phyloP scores from a whole-genome alignment of 2,113 vertebrate species.

The Lipophrys pholis region DNA sequence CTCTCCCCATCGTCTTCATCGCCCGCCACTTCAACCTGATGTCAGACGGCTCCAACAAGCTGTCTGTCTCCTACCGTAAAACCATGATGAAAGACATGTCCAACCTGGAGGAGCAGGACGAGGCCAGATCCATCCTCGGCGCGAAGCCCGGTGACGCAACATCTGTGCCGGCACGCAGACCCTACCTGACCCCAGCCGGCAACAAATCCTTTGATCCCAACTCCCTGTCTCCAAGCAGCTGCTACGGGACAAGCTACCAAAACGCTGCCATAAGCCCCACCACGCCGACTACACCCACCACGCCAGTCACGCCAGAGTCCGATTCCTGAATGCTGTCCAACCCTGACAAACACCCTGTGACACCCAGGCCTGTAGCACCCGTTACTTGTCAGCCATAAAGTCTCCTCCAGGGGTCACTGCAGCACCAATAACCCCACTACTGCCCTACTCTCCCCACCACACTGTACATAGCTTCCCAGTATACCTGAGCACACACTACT shows the following conservation, averaged over 20 bases:
- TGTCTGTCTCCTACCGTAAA: slow-evolving; percentile 96
- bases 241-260: slow-evolving; percentile 90
- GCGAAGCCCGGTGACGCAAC: slow-evolving; percentile 91
- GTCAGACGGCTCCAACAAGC: slow-evolving; percentile 94
- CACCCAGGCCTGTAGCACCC: slow-evolving; percentile 19
- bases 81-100: slow-evolving; percentile 99
- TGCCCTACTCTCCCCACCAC: slow-evolving; percentile 13
- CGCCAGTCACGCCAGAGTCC: slow-evolving; percentile 88
- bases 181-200: slow-evolving; percentile 90
- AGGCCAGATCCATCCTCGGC: slow-evolving; percentile 92
- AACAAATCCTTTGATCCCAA: slow-evolving; percentile 73
- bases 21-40: slow-evolving; percentile 93
- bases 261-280: slow-evolving; percentile 84
- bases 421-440: slow-evolving; percentile 33
- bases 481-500: slow-evolving; percentile 13
- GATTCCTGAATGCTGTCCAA: slow-evolving; percentile 87
- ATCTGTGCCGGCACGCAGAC: slow-evolving; percentile 84
- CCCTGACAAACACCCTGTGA: not conserved
- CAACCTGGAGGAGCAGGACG: slow-evolving; percentile 94
- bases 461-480: slow-evolving; percentile 19
- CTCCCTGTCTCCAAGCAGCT: slow-evolving; percentile 83
- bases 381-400: slow-evolving; percentile 37
- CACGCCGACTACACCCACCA: slow-evolving; percentile 68
- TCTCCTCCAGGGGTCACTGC: slow-evolving; percentile 42
- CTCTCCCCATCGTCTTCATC: slow-evolving; percentile 92